Percentiles rank a stretch among this genome's conserved stretches.
Conservation (phyloP, 2,797 vertebrate genomes). For the Typhlichthys subterraneus region DNA sequence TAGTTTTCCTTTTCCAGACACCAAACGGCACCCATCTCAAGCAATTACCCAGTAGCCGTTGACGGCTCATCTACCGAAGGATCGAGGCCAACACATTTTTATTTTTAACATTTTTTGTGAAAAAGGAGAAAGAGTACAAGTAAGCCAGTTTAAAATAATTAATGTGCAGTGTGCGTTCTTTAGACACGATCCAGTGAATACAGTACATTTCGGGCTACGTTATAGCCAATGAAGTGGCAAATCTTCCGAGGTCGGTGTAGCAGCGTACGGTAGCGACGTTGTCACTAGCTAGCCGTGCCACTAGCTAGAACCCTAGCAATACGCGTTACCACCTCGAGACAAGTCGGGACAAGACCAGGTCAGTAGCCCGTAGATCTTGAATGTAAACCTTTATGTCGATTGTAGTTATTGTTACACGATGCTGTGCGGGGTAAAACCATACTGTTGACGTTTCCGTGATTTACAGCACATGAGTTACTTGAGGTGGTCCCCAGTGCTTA, state of each 20-base stretch:
- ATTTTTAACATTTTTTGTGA: slow-evolving; percentile 70
- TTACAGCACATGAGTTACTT: slow-evolving; percentile 8
- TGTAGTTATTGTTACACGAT: not conserved
- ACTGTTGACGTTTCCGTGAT: no score
- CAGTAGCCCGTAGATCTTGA: slow-evolving; percentile 56
- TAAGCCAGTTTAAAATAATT: slow-evolving; percentile 62
- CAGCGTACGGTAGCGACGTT: slow-evolving; percentile 3
- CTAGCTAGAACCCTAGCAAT: slow-evolving; percentile 59
- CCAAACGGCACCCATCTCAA: slow-evolving; percentile 65
- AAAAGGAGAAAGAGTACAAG: slow-evolving; percentile 75
- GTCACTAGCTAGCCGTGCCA: slow-evolving; percentile 55
- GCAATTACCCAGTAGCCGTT: slow-evolving; percentile 77
- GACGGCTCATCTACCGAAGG: slow-evolving; percentile 83
- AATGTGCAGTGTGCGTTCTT: slow-evolving; percentile 20
- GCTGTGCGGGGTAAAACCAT: rapidly evolving
- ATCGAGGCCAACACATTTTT: slow-evolving; percentile 69
- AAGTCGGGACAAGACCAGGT: slow-evolving; percentile 85
- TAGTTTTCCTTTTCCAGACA: slow-evolving; percentile 8
- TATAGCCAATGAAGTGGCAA: slow-evolving; percentile 17
- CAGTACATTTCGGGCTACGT: slow-evolving; percentile 21
- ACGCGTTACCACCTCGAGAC: slow-evolving; percentile 80
- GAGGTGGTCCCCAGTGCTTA: slow-evolving; percentile 11
- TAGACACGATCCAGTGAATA: slow-evolving; percentile 12
- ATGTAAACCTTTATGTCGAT: slow-evolving; percentile 4
- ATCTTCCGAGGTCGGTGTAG: slow-evolving; percentile 12